These are phyloP conservation scores for Dromiciops gliroides DNA, from an alignment of 2,113 vertebrate species.

Conservation along the genomic window DNA sequence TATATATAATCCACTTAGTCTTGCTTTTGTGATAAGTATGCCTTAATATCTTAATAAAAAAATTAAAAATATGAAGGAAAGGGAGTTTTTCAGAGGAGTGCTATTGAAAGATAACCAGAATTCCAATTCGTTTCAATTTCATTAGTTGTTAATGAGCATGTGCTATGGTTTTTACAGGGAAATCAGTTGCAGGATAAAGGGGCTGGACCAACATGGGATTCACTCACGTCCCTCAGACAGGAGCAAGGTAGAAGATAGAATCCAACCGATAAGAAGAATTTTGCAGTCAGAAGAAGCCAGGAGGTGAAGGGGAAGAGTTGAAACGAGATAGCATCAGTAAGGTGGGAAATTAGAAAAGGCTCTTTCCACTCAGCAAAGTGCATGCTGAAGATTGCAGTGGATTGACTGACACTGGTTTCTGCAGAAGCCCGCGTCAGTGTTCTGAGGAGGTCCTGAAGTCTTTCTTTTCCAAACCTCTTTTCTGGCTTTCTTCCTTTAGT, in stretches of 20 bases:
- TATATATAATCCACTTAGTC: conserved; percentile 5
- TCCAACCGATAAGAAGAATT: not conserved
- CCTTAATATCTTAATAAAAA: not conserved
- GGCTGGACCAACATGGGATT: not conserved
- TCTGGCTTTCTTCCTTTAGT: not conserved
- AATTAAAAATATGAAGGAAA: not conserved
- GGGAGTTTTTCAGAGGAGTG: not conserved
- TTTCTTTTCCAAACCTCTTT: not conserved
- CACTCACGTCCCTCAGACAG: not conserved
- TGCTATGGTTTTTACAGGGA: not conserved
- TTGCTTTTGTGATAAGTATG: not conserved
- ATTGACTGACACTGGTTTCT: not conserved
- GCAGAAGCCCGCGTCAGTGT: not conserved
- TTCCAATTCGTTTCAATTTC: conserved; percentile 3
- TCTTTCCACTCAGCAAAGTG: not conserved
- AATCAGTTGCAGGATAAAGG: not conserved
- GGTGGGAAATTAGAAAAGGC: not conserved
- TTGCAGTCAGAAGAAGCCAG: accelerated
- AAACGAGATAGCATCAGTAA: not conserved
- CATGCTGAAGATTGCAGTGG: not conserved
- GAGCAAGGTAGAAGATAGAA: not conserved
- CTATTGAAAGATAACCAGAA: not conserved
- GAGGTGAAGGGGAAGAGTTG: not conserved
- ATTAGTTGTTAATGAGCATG: conserved; percentile 40
- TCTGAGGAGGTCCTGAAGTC: not conserved